phyloP scores from a whole-genome alignment of 2,113 vertebrate genomes.

The Proteles cristata region DNA sequence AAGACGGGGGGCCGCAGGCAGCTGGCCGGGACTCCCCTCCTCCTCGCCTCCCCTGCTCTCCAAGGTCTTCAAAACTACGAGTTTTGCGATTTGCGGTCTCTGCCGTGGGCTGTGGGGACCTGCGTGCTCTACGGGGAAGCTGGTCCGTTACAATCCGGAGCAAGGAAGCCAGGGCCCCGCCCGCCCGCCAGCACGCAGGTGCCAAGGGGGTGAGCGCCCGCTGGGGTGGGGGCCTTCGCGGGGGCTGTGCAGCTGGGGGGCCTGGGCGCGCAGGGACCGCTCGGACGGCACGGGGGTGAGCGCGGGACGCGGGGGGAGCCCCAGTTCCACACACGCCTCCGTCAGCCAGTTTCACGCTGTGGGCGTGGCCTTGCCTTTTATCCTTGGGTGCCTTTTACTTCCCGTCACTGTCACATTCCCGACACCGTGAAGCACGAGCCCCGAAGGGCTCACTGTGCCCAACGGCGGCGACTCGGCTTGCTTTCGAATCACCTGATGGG shows the following conservation, averaged over 20 bases:
- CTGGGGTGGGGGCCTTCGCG: not conserved
- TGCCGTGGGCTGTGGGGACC: not conserved
- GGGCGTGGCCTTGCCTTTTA: no score
- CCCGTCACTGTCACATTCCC: no score
- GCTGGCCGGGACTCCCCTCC: not conserved
- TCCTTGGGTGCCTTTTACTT: not conserved
- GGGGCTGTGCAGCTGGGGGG: no score
- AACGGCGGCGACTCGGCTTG: not conserved
- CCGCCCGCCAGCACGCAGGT: accelerated
- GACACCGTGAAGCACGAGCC: no score
- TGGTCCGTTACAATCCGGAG: accelerated
- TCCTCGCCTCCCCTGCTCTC: not conserved
- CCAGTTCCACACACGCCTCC: not conserved
- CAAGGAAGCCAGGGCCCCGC: accelerated
- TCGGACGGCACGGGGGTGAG: no score
- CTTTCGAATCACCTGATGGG: accelerated
- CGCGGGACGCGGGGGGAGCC: not conserved
- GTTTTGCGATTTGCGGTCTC: not conserved
- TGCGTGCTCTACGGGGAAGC: accelerated
- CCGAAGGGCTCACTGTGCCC: no score
- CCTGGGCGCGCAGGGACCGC: not conserved
- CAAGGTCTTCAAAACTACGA: no score
- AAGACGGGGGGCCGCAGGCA: no score
- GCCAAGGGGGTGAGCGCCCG: not conserved
- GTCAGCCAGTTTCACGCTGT: not conserved